Percentiles rank a stretch among this genome's conserved stretches.
Conservation (phyloP, 2,888 invertebrate species). For the Heliconius ethilla region DNA sequence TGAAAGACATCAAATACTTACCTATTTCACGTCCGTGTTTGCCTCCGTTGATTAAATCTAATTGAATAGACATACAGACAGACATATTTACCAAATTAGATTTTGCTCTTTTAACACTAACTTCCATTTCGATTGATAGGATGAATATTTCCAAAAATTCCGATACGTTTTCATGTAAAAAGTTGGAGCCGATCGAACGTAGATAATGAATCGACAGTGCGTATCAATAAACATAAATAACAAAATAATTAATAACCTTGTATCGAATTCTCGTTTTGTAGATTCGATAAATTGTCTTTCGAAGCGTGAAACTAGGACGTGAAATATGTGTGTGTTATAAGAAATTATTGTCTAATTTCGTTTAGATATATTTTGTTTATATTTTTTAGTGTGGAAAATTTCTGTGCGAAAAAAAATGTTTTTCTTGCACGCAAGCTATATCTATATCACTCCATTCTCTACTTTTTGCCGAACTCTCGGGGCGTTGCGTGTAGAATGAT, state of each 20-base stretch:
- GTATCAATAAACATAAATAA: slow-evolving; percentile 34
- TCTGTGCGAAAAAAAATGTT: too few species aligned
- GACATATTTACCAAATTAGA: slow-evolving; percentile 34
- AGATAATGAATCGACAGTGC: slow-evolving; percentile 43
- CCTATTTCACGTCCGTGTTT: slow-evolving; percentile 36
- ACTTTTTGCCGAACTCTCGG: too few species aligned
- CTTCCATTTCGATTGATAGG: slow-evolving; percentile 39
- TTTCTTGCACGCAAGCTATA: too few species aligned
- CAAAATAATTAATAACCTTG: slow-evolving; percentile 26
- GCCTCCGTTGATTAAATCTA: slow-evolving; percentile 44
- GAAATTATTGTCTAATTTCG: not conserved
- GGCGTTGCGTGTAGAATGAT: too few species aligned
- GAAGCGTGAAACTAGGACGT: not conserved
- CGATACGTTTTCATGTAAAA: slow-evolving; percentile 41
- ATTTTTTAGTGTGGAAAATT: not conserved
- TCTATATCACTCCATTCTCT: too few species aligned
- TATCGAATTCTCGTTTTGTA: slow-evolving; percentile 32
- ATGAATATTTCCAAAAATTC: slow-evolving; percentile 25
- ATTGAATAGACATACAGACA: slow-evolving; percentile 42
- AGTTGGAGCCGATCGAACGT: slow-evolving; percentile 34
- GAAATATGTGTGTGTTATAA: not conserved
- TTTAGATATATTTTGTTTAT: not conserved
- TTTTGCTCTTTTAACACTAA: slow-evolving; percentile 44
- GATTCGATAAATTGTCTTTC: slow-evolving; percentile 31
- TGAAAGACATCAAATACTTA: slow-evolving; percentile 1